These are phyloP conservation scores for Odontothrips loti DNA, from an alignment of 2,888 invertebrate species.

Conservation along the genomic window DNA sequence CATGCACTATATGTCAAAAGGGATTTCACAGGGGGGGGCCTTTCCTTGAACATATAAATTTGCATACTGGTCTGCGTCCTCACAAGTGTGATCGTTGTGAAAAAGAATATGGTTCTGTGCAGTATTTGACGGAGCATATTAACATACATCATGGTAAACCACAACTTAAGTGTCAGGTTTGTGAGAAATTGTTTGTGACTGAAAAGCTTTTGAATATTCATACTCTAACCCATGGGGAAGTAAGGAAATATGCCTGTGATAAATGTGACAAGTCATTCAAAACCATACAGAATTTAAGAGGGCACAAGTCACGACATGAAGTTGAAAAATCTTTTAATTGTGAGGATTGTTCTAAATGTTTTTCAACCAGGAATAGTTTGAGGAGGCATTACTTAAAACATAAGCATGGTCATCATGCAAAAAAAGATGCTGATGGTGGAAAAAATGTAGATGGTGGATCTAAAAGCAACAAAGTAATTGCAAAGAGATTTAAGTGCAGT, in stretches of 20 bases:
- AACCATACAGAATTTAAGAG: not conserved
- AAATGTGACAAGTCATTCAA: not conserved
- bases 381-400: not conserved
- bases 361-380: not conserved
- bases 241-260: not conserved
- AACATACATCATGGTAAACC: not conserved
- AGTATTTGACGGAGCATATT: not conserved
- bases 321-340: not conserved
- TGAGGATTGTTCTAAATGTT: not conserved
- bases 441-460: not conserved
- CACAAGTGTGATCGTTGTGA: not conserved
- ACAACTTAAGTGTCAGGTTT: not conserved
- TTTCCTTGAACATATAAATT: not conserved
- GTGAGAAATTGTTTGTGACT: not conserved
- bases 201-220: not conserved
- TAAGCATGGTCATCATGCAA: not conserved
- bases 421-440: not conserved
- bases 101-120: not conserved
- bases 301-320: not conserved
- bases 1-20: not conserved
- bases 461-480: not conserved
- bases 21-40: not conserved
- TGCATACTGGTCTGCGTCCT: not conserved
- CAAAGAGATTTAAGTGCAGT: not conserved
- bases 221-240: not conserved